phyloP scores from a whole-genome alignment of 2,797 vertebrate genomes.

The Tangara arthus region DNA sequence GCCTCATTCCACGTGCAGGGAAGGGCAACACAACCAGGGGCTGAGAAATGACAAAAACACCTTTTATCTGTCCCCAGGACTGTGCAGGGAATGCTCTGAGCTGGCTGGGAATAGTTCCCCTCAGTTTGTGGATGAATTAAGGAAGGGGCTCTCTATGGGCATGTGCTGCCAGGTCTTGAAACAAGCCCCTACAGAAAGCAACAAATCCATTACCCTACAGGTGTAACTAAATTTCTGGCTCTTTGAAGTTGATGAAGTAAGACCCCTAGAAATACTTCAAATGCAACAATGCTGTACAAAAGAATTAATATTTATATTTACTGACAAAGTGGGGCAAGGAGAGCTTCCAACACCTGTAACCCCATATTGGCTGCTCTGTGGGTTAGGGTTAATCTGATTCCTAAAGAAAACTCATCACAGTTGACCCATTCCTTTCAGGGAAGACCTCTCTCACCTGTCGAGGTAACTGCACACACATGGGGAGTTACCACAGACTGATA shows the following conservation, averaged over 20 bases:
- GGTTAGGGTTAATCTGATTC: background rate
- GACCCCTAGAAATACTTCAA: background rate
- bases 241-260: background rate
- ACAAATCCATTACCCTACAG: background rate
- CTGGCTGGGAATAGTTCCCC: background rate
- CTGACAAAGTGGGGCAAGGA: background rate
- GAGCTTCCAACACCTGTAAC: background rate
- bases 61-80: accelerated
- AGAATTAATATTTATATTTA: accelerated
- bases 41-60: background rate
- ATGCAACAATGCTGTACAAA: accelerated
- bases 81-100: background rate
- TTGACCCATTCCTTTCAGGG: background rate
- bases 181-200: background rate
- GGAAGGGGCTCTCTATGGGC: background rate
- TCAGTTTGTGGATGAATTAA: accelerated
- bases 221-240: accelerated
- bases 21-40: background rate
- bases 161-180: background rate
- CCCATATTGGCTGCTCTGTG: accelerated
- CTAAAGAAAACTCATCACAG: background rate
- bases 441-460: background rate
- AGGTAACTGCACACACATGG: background rate
- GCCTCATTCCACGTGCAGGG: accelerated
- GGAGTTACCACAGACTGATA: background rate